Evolutionary conservation across 2,113 vertebrate species (phyloP).

Genomic region (Theropithecus gelada): DNA sequence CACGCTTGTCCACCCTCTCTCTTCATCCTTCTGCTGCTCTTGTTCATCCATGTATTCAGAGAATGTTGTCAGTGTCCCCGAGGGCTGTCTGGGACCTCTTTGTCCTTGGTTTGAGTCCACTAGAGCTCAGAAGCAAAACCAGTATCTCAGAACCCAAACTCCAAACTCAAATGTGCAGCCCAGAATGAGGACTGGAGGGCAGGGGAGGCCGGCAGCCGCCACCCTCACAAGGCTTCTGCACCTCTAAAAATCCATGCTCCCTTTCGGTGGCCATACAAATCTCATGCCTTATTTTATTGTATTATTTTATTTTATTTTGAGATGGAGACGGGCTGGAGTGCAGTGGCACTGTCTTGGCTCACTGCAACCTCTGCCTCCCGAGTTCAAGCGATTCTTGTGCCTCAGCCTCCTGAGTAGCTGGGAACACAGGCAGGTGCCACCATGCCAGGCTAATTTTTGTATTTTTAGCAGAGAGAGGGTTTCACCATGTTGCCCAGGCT

Average conservation of each 20-base stretch:
- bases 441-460: too few species aligned
- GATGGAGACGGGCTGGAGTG: too few species aligned
- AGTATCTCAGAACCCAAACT: not conserved
- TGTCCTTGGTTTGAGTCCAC: not conserved
- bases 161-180: not conserved
- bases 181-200: accelerated
- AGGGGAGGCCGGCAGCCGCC: not conserved
- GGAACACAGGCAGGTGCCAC: too few species aligned
- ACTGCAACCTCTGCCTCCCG: too few species aligned
- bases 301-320: not conserved
- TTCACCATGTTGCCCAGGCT: too few species aligned
- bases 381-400: too few species aligned
- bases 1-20: too few species aligned
- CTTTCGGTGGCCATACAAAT: not conserved
- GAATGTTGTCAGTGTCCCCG: not conserved
- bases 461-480: too few species aligned
- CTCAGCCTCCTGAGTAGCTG: too few species aligned
- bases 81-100: not conserved
- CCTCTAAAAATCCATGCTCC: not conserved
- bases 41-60: not conserved
- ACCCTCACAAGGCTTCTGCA: not conserved
- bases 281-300: not conserved
- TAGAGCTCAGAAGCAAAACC: not conserved
- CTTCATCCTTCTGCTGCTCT: not conserved
- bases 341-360: too few species aligned